A percentile compares a stretch with the other conserved stretches of the same genome.
phyloP scores from a whole-genome alignment of 1,140 invertebrate species.

The Gonioctena quinquepunctata region DNA sequence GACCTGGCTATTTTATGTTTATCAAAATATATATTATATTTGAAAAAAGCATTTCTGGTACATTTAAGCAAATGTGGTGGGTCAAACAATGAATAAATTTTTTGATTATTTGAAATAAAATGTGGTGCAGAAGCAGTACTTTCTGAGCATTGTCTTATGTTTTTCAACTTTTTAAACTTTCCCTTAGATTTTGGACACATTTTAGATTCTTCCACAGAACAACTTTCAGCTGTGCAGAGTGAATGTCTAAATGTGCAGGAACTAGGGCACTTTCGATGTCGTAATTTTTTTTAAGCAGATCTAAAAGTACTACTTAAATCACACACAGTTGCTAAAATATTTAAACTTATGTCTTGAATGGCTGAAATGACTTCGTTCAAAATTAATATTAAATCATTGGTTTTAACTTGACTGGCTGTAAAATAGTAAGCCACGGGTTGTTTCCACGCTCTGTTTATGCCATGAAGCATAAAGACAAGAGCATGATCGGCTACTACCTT shows the following conservation, averaged over 20 bases:
- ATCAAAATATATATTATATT: conserved; percentile 15
- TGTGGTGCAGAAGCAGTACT: background rate
- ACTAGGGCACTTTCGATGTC: background rate
- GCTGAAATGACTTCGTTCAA: conserved; percentile 22
- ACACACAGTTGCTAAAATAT: conserved; percentile 26
- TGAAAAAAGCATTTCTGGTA: conserved; percentile 15
- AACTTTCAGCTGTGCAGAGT: background rate
- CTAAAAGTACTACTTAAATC: conserved; percentile 26
- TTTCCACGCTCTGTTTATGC: conserved; percentile 21
- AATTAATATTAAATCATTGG: conserved; percentile 16
- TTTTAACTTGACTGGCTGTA: conserved; percentile 5
- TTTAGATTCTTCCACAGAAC: background rate
- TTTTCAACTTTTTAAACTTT: background rate
- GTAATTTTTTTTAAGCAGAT: conserved; percentile 15
- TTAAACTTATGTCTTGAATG: conserved; percentile 11
- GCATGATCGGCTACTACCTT: conserved; percentile 26
- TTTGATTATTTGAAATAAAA: conserved; percentile 3
- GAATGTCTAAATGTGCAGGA: background rate
- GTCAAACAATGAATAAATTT: conserved; percentile 20
- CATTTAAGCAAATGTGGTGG: conserved; percentile 14
- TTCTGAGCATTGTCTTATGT: background rate
- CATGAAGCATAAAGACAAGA: conserved; percentile 28
- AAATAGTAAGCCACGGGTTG: conserved; percentile 30
- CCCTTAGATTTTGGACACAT: too few species aligned
- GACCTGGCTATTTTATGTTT: conserved; percentile 8